Evolutionary conservation across 2,113 vertebrate species (phyloP), one percentile per base, ranked within the genome.

Genomic region (Mormyrus iriodes): DNA sequence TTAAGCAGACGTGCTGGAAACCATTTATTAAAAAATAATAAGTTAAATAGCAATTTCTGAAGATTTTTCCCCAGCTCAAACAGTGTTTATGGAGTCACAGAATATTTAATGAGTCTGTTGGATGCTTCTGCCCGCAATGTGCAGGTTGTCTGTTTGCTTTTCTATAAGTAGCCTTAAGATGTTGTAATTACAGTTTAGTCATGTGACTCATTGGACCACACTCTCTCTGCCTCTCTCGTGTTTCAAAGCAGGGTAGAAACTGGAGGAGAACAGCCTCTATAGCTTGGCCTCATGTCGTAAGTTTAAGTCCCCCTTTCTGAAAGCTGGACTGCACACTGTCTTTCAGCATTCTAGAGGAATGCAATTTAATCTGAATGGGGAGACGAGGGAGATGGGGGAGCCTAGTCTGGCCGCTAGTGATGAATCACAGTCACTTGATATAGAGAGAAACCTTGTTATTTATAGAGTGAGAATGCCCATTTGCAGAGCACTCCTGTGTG

Each of bases 91-190:
- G 17, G 73, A 79, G 39, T 17, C 19, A 42, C 73, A 39, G 15
- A 79, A 35, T 79, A 42, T 79, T 79, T 42, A 17, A 79, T 76
- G 31, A 6, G 31, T 76, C 27, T 42, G 31, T 39, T 79, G 35
- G 15, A 79, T 79, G 61, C 31, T 69, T 15, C 27, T 69, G 61
- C 61, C 27, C 27, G 27, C 27, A 31, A 0, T 69, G 10, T 10
- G 27, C n/a, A 69, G 27, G 3, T 69, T 10, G n/a, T 42, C 5
- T 79, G 73, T 79, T 79, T 79, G 35, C 35, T 42, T 79, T 42
- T 79, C 35, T 79, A 42, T 79, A 79, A 79, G 73, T 79, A 79
- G 73, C 73, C 73, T 79, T 19, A 79, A 79, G 73, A 42, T 79
- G 65, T 15, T 73, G 35, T 79, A 79, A 79, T 79, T 79, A 39